Percentiles rank a stretch among this genome's conserved stretches.
phyloP scores from a whole-genome alignment of 2,797 vertebrate genomes.

The Aeoliscus strigatus region DNA sequence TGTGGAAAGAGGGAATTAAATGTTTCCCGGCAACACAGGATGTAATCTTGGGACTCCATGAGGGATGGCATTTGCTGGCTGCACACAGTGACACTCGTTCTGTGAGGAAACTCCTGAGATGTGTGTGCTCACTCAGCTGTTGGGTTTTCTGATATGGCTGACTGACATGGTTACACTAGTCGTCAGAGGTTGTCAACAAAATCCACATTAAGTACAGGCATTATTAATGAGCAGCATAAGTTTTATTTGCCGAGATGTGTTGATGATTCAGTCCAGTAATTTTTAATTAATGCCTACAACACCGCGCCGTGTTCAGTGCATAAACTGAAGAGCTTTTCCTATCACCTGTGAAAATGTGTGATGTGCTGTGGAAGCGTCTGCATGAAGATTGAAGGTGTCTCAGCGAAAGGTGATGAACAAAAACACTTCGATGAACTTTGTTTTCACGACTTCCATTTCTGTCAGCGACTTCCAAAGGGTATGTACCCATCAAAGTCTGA shows the following conservation, averaged over 20 bases:
- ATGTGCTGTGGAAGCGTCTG: slow-evolving; percentile 2
- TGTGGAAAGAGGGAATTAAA: slow-evolving; percentile 68
- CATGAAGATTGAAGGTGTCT: too few species aligned
- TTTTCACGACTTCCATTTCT: too few species aligned
- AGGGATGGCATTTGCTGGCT: too few species aligned
- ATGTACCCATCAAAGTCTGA: too few species aligned
- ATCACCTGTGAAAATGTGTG: neutral
- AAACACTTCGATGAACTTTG: too few species aligned
- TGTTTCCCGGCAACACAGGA: slow-evolving; percentile 44
- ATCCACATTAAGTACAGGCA: slow-evolving; percentile 11
- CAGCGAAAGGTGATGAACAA: too few species aligned
- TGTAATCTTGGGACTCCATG: slow-evolving; percentile 37
- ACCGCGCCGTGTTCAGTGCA: slow-evolving; percentile 17
- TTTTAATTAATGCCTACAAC: slow-evolving; percentile 52
- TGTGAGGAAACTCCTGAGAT: slow-evolving; percentile 23
- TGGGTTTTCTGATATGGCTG: slow-evolving; percentile 28
- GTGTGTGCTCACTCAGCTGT: slow-evolving; percentile 20
- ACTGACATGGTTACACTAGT: slow-evolving; percentile 32
- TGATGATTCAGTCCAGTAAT: slow-evolving; percentile 41
- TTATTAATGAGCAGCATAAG: slow-evolving; percentile 25
- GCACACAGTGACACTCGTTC: too few species aligned
- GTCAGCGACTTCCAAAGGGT: too few species aligned
- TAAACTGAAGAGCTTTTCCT: slow-evolving; percentile 10
- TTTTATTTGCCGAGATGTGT: slow-evolving; percentile 22
- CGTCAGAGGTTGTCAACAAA: slow-evolving; percentile 33